Percentiles rank a stretch among this genome's conserved stretches.
phyloP scores from a whole-genome alignment of 2,113 vertebrate genomes.

The Grantiella picta region DNA sequence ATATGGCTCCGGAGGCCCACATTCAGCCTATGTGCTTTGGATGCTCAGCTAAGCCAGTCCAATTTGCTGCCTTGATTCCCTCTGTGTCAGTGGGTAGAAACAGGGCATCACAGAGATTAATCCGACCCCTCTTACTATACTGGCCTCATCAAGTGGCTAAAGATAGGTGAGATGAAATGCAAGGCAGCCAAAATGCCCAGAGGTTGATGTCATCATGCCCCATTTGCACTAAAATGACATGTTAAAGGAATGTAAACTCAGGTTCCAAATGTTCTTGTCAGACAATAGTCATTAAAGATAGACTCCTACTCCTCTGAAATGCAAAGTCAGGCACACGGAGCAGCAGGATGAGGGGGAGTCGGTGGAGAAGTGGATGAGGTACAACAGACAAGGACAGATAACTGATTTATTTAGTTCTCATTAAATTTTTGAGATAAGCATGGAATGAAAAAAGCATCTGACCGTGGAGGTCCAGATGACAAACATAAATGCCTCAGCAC shows the following conservation, averaged over 20 bases:
- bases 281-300: neutral
- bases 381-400: neutral
- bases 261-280: neutral
- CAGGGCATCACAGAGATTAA: neutral
- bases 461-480: neutral
- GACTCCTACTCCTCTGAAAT: neutral
- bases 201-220: conserved; percentile 27
- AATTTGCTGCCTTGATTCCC: neutral
- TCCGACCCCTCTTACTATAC: neutral
- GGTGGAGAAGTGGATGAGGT: neutral
- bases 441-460: neutral
- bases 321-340: neutral
- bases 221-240: neutral
- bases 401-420: neutral
- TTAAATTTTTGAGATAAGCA: neutral
- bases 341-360: neutral
- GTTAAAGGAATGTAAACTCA: neutral
- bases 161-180: conserved; percentile 20
- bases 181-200: neutral
- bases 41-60: neutral
- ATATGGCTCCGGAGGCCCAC: neutral
- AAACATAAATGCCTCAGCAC: neutral
- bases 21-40: neutral
- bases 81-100: neutral
- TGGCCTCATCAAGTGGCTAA: neutral